Evolutionary conservation across 2,113 vertebrate genomes (phyloP).

Genomic region (Acrocephalus kingi): DNA sequence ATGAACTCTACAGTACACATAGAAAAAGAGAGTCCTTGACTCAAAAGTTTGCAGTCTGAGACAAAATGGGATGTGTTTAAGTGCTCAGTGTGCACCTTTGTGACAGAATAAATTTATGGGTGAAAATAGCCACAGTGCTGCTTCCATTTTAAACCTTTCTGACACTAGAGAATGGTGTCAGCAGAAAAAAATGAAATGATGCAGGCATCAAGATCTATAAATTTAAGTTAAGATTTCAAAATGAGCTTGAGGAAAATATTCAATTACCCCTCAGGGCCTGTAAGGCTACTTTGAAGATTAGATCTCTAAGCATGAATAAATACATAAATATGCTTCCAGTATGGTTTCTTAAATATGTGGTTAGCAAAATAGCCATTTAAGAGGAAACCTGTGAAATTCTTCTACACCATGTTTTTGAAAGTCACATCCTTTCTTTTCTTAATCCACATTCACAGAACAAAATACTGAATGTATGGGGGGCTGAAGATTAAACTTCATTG

Average conservation of each 20-base stretch:
- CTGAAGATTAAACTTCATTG: neutral
- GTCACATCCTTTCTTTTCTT: neutral
- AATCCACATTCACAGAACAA: neutral
- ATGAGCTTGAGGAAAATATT: constrained; percentile 33
- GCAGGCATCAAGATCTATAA: constrained; percentile 11
- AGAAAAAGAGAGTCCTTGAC: neutral
- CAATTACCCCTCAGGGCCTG: neutral
- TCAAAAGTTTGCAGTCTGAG: neutral
- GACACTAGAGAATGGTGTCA: neutral
- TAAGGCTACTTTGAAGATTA: constrained; percentile 44
- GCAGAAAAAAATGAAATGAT: constrained; percentile 27
- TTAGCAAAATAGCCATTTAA: neutral
- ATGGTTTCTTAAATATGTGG: neutral
- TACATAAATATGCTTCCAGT: neutral
- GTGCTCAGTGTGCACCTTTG: neutral
- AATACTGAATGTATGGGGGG: neutral
- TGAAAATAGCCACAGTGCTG: neutral
- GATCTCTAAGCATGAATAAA: constrained; percentile 12
- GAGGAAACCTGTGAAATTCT: constrained; percentile 13
- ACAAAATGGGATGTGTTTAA: neutral
- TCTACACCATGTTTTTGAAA: neutral
- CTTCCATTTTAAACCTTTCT: constrained; percentile 19
- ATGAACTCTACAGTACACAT: neutral
- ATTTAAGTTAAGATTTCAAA: constrained; percentile 39
- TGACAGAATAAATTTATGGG: constrained; percentile 8